Evolutionary conservation across 2,113 vertebrate genomes (phyloP).

Genomic region (Isichthys henryi): DNA sequence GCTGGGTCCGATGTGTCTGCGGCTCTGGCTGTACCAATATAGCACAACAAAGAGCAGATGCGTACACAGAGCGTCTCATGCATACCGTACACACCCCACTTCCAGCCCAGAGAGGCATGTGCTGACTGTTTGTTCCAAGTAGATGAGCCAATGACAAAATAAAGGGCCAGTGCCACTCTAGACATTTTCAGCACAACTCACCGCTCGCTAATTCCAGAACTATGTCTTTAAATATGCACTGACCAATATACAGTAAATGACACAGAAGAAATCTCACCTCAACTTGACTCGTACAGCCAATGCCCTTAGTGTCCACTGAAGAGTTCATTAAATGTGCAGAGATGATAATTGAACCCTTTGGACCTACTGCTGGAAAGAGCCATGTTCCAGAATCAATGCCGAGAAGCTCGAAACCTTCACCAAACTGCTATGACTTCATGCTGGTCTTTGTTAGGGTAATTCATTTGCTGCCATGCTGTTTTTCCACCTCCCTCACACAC

Average conservation of each 20-base stretch:
- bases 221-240: constrained; percentile 4
- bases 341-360: not conserved
- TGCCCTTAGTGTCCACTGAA: not conserved
- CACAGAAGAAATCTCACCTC: not conserved
- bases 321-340: not conserved
- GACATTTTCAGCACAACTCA: not conserved
- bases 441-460: not conserved
- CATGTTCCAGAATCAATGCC: constrained; percentile 22
- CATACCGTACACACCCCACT: not conserved
- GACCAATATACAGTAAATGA: not conserved
- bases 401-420: not conserved
- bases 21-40: not conserved
- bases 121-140: not conserved
- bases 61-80: not conserved
- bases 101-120: not conserved
- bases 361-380: constrained; percentile 3
- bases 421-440: not conserved
- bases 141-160: not conserved
- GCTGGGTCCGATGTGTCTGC: not conserved
- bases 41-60: not conserved
- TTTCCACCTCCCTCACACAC: not conserved
- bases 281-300: not conserved
- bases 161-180: not conserved
- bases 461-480: not conserved
- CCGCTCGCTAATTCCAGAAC: not conserved